phyloP scores from a whole-genome alignment of 2,888 invertebrate genomes.

The Athetis lepigone region DNA sequence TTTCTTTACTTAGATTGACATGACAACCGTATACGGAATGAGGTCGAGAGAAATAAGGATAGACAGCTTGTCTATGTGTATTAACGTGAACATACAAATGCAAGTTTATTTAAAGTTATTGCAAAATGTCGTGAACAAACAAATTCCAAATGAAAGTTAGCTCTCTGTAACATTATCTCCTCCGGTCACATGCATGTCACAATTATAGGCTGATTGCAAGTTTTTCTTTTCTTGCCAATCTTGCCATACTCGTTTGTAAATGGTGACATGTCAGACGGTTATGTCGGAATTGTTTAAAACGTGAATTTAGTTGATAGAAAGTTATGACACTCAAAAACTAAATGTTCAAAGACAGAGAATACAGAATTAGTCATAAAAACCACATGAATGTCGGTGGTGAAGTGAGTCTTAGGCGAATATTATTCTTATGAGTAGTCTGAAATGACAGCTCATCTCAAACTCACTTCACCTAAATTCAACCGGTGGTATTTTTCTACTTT shows the following conservation, averaged over 20 bases:
- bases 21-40: too few relatives aligned
- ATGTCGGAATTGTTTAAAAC: background rate
- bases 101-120: too few relatives aligned
- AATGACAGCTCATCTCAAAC: too few relatives aligned
- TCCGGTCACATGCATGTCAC: background rate
- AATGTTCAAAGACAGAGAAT: background rate
- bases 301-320: background rate
- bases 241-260: constrained; percentile 17
- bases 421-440: too few relatives aligned
- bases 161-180: constrained; percentile 14
- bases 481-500: too few relatives aligned
- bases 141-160: background rate
- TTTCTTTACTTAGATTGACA: too few relatives aligned
- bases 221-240: constrained; percentile 23
- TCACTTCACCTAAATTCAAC: too few relatives aligned
- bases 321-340: background rate
- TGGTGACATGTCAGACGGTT: constrained; percentile 16
- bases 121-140: background rate
- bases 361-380: background rate
- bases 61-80: too few relatives aligned
- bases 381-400: too few relatives aligned
- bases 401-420: too few relatives aligned
- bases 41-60: too few relatives aligned
- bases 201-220: constrained; percentile 15
- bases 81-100: background rate